Base-by-base conservation (phyloP, 1,140 invertebrate species). In the Lerema accius region DNA sequence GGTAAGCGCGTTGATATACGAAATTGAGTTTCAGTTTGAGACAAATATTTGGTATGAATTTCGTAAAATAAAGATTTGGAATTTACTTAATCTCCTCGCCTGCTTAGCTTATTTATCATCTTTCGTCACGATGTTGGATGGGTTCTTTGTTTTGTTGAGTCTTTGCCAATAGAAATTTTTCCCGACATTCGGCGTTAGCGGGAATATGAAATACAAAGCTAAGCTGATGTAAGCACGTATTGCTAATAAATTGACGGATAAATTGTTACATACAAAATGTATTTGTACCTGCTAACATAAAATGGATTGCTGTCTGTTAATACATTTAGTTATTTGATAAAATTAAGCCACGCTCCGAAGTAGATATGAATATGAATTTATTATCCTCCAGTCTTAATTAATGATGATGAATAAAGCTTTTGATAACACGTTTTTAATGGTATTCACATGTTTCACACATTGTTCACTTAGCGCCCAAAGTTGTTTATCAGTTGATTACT, bases 181-280 rank as follows among this genome's bases (percentile, higher is more conserved):
- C 13, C 26, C 15, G 26, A 15, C 7, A 4, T 26, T 32, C 28
- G 23, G 32, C 19, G 35, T 60, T 60, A 32, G 17, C 23, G 6
- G 6, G 23, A 62, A 48, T 26, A 43, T 35, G 32, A 67, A 49
- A 43, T 17, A 56, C 32, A 60, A 42, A 11, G 17, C 49, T 15
- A 19, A 45, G 42, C 15, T 51, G 39, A 19, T 14, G 11, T 32
- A 28, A 58, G 59, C 67, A 65, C 49, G 61, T 61, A 46, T 3
- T 26, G 4, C 3, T 14, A 28, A 56, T 56, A 56, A 45, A 28
- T 55, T 26, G 4, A 43, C 14, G 10, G 17, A 40, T 26, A 4
- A 55, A 51, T 46, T 46, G 15, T 17, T 6, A 46, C n/a, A 32
- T 7, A 32, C n/a, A 23, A 1, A n/a, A 43, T 46, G 23, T 46